Conservation (phyloP, 2,113 vertebrate species). For the Regulus satrapa region DNA sequence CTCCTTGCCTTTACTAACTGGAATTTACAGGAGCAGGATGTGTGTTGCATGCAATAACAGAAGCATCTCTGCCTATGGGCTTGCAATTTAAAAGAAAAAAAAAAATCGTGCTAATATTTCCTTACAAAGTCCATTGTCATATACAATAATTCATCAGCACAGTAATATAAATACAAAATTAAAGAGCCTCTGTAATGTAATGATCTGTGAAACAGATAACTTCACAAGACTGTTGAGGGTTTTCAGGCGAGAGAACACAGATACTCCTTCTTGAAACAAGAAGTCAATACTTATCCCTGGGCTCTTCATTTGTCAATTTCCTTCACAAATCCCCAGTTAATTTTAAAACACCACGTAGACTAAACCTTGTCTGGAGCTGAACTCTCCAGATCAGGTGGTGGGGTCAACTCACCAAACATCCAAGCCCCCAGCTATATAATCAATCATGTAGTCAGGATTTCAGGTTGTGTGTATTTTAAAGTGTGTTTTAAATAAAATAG, state of each 20-base stretch:
- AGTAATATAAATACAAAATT: not conserved
- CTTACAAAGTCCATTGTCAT: not conserved
- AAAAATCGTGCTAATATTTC: not conserved
- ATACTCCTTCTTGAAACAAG: not conserved
- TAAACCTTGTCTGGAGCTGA: not conserved
- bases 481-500: not conserved
- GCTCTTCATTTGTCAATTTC: not conserved
- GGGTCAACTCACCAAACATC: not conserved
- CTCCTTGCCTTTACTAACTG: not conserved
- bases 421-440: not conserved
- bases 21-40: not conserved
- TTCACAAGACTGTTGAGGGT: not conserved
- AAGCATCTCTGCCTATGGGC: not conserved
- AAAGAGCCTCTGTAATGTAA: not conserved
- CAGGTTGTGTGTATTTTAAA: not conserved
- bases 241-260: constrained; percentile 2
- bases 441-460: constrained; percentile 2
- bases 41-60: not conserved
- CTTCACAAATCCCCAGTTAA: not conserved
- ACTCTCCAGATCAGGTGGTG: not conserved
- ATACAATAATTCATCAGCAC: not conserved
- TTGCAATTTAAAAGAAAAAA: not conserved
- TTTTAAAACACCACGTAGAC: constrained; percentile 6
- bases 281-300: constrained; percentile 1
- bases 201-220: not conserved